Evolutionary conservation across 2,888 invertebrate species (phyloP).

Genomic region (Craniophora ligustri): DNA sequence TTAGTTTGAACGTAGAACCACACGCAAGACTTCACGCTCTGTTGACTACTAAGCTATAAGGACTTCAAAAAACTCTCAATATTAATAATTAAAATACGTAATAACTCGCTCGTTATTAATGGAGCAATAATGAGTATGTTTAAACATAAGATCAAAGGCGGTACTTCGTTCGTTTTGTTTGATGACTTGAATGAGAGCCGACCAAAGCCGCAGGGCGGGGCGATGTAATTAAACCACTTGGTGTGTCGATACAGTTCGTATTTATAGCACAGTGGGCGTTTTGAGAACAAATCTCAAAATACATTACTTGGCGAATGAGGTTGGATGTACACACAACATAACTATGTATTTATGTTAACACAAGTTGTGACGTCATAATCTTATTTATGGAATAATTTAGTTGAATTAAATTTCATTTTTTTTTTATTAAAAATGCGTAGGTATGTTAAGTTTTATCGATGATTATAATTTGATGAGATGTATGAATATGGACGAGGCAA

Average conservation of each 20-base stretch:
- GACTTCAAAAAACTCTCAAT: not conserved
- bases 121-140: slow-evolving; percentile 33
- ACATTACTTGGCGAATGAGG: slow-evolving; percentile 5
- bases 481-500: no score
- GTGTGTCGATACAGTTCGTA: slow-evolving; percentile 34
- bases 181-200: slow-evolving; percentile 14
- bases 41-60: no score
- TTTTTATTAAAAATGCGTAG: no score
- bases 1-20: no score
- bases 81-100: slow-evolving; percentile 16
- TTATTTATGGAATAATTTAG: no score
- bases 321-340: not conserved
- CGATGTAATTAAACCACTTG: slow-evolving; percentile 47
- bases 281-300: slow-evolving; percentile 20
- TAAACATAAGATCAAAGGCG: slow-evolving; percentile 30
- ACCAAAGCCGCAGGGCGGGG: slow-evolving; percentile 12
- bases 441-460: no score
- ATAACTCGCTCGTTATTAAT: slow-evolving; percentile 21
- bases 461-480: no score
- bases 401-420: no score
- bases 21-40: no score
- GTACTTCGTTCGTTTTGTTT: slow-evolving; percentile 26
- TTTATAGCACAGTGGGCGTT: slow-evolving; percentile 22
- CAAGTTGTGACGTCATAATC: no score
- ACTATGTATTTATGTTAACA: no score